Base-by-base conservation (phyloP, 1,140 invertebrate species). In the Bombus cullumanus region DNA sequence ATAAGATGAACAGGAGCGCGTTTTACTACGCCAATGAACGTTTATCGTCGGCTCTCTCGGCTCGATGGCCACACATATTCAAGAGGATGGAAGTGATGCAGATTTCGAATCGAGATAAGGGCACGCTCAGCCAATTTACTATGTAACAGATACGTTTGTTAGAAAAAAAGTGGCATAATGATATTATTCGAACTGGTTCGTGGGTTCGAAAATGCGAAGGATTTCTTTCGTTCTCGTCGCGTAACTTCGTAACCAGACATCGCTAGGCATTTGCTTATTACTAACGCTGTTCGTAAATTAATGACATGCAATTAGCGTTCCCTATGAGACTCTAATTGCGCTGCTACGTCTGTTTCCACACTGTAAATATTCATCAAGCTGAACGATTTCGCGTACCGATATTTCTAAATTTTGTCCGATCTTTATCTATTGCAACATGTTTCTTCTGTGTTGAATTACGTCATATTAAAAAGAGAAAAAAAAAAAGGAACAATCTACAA, bases 251-350 rank as follows among this genome's bases (percentile, higher is more conserved):
- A 75, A 83, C 31, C 72, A 28, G 72, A 68, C 68, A 41, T 47
- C 47, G 69, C 5, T 41, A 18, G 28, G 9, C 9, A n/a, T 34
- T 53, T 62, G 37, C 64, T 59, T 69, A 84, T 78, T 71, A 71
- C 3, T n/a, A 47, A 59, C 34, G 64, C 28, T 6, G 28, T 59
- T 69, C 39, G 31, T 71, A 47, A 71, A 69, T 68, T 78, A 84
- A 76, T 53, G 34, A 15, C 75, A 18, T 9, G 39, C 71, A 68
- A 78, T 84, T 78, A 84, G 59, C 22, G n/a, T 22, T 66, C 10
- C 22, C 47, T 25, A 68, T 77, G 47, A 53, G 47, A 53, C 47
- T 53, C 8, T 53, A 78, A 43, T 41, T 71, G 69, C 57, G 13
- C 47, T 8, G 15, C 18, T 39, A 41, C 34, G 39, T 9, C 43